A percentile compares a stretch with the other conserved stretches of the same genome.
phyloP scores from a whole-genome alignment of 53 echinoderm and acorn worm species.

The Echinarachnius parma region DNA sequence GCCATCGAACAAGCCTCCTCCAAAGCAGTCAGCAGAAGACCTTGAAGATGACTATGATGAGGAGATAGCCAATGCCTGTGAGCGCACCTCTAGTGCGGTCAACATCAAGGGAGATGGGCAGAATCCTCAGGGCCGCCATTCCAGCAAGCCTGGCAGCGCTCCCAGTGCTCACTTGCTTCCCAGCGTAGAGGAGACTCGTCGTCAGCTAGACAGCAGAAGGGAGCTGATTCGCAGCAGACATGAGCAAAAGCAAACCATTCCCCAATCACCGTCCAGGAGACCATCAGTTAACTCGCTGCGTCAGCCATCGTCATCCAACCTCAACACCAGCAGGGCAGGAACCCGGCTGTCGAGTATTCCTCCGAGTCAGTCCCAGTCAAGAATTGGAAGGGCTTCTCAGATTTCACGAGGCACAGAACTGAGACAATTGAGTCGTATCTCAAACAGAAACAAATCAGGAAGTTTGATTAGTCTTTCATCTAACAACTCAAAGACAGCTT shows the following conservation, averaged over 20 bases:
- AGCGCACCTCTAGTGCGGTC: slow-evolving; percentile 23
- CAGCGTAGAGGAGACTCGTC: slow-evolving; percentile 50
- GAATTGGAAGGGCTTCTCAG: background rate
- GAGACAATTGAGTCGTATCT: no score
- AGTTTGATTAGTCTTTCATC: no score
- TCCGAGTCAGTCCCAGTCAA: slow-evolving; percentile 4
- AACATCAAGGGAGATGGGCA: background rate
- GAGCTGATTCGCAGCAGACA: slow-evolving; percentile 53
- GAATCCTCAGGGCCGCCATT: background rate
- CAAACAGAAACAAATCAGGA: no score
- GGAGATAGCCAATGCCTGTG: slow-evolving; percentile 50
- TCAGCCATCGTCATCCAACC: background rate
- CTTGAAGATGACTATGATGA: slow-evolving; percentile 64
- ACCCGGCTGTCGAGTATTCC: slow-evolving; percentile 2
- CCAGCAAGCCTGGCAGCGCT: background rate
- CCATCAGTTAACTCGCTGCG: background rate
- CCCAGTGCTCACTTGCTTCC: slow-evolving; percentile 29
- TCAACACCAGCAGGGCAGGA: background rate
- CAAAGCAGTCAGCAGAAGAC: slow-evolving; percentile 3
- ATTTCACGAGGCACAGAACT: background rate
- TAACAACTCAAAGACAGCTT: slow-evolving; percentile 10
- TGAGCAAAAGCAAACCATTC: slow-evolving; percentile 15
- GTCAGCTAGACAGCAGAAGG: slow-evolving; percentile 44
- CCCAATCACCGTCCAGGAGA: background rate
- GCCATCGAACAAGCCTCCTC: background rate